Conservation (phyloP, 2,113 vertebrate genomes). For the Trachemys scripta region DNA sequence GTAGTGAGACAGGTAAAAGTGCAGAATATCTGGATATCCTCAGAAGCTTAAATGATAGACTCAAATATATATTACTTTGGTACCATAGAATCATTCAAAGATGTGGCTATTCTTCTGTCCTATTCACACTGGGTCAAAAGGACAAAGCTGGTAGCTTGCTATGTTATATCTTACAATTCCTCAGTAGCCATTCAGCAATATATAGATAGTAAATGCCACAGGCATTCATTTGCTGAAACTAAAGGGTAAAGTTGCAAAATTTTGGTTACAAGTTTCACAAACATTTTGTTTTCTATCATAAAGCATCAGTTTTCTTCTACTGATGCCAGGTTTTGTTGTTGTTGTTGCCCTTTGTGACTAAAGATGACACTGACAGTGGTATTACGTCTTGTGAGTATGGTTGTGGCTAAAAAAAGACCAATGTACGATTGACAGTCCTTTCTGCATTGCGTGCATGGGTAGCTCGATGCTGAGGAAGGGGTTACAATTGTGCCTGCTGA, state of each 20-base stretch:
- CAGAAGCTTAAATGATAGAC: background rate
- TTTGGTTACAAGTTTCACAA: background rate
- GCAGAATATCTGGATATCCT: background rate
- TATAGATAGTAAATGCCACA: background rate
- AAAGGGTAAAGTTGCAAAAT: background rate
- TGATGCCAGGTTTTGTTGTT: background rate
- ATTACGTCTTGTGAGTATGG: no score
- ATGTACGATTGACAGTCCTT: no score
- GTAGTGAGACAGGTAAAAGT: background rate
- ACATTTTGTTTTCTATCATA: background rate
- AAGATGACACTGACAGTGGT: no score
- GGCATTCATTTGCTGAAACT: background rate
- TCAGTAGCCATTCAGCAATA: background rate
- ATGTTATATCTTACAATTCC: conserved; percentile 9
- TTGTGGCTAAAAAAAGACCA: no score
- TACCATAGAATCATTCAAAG: background rate
- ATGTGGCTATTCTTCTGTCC: background rate
- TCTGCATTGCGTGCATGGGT: no score
- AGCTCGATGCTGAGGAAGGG: no score
- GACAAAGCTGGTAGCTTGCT: background rate
- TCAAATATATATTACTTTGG: background rate
- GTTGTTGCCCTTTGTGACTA: no score
- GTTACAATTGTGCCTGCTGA: no score
- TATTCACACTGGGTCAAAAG: conserved; percentile 3
- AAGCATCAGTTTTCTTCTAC: rapidly evolving